Conservation (phyloP, 2,888 invertebrate genomes). For the Chydorus sphaericus region DNA sequence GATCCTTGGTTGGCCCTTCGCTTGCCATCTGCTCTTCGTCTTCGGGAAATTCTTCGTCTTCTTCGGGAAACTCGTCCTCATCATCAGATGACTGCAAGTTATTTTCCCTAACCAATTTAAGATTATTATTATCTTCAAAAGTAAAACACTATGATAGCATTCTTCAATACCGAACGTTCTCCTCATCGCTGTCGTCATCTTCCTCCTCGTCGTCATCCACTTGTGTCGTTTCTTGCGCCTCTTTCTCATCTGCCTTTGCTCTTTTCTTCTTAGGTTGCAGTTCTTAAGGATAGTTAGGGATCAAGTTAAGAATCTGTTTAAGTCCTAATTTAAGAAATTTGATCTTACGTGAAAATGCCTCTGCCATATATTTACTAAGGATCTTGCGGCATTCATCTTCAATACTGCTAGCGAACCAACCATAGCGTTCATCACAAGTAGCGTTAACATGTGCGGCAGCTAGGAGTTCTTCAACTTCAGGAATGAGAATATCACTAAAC, state of each 20-base stretch:
- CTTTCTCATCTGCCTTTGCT: background rate
- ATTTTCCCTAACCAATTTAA: background rate
- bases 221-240: background rate
- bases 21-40: background rate
- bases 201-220: constrained; percentile 14
- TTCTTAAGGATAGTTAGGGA: background rate
- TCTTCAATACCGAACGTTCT: background rate
- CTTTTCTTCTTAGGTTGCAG: background rate
- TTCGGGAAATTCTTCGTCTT: background rate
- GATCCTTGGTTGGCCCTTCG: background rate
- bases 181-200: constrained; percentile 10
- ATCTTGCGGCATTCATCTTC: constrained; percentile 56
- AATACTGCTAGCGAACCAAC: constrained; percentile 60
- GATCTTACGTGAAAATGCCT: background rate
- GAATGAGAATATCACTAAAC: constrained; percentile 64
- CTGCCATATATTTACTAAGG: constrained; percentile 36
- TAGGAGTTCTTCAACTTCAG: constrained; percentile 63
- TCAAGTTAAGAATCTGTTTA: background rate
- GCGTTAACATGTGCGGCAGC: constrained; percentile 42
- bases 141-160: constrained; percentile 12
- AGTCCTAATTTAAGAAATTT: background rate
- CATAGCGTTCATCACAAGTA: constrained; percentile 53
- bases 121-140: too few species aligned
- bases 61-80: background rate
- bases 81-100: background rate